Conservation (phyloP, 1,140 invertebrate genomes). For the Drosophila prosaltans region DNA sequence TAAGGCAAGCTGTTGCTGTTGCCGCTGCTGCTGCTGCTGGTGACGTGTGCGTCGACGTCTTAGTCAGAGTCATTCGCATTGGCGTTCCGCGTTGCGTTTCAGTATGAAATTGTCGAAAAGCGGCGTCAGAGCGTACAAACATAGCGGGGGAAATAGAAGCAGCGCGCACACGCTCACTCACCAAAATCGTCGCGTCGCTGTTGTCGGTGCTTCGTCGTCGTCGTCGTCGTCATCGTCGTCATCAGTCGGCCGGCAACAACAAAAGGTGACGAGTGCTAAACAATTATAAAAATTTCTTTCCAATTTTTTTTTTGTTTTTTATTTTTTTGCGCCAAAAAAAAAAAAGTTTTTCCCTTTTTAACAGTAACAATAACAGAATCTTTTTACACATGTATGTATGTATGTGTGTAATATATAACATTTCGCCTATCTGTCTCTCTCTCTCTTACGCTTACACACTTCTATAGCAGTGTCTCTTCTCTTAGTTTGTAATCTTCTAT, state of each 20-base stretch:
- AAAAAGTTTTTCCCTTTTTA: slow-evolving; percentile 29
- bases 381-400: slow-evolving; percentile 31
- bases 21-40: slow-evolving; percentile 34
- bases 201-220: slow-evolving; percentile 1
- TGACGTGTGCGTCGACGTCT: slow-evolving; percentile 57
- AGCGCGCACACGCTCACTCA: slow-evolving; percentile 23
- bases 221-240: slow-evolving; percentile 2
- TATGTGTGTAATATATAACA: slow-evolving; percentile 19
- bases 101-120: slow-evolving; percentile 64
- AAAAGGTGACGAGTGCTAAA: slow-evolving; percentile 56
- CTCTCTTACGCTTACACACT: neutral
- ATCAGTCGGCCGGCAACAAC: slow-evolving; percentile 23
- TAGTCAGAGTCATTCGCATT: slow-evolving; percentile 56
- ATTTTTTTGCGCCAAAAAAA: slow-evolving; percentile 20
- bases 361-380: slow-evolving; percentile 27
- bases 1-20: slow-evolving; percentile 21
- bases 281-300: slow-evolving; percentile 31
- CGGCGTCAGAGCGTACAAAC: slow-evolving; percentile 52
- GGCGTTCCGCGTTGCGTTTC: slow-evolving; percentile 65
- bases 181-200: slow-evolving; percentile 7
- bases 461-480: slow-evolving; percentile 14
- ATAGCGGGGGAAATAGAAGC: slow-evolving; percentile 51
- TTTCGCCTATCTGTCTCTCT: slow-evolving; percentile 8
- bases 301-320: slow-evolving; percentile 1
- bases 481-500: slow-evolving; percentile 65